Conservation (phyloP, 2,888 invertebrate genomes). For the Thecocarcelia acutangulata region DNA sequence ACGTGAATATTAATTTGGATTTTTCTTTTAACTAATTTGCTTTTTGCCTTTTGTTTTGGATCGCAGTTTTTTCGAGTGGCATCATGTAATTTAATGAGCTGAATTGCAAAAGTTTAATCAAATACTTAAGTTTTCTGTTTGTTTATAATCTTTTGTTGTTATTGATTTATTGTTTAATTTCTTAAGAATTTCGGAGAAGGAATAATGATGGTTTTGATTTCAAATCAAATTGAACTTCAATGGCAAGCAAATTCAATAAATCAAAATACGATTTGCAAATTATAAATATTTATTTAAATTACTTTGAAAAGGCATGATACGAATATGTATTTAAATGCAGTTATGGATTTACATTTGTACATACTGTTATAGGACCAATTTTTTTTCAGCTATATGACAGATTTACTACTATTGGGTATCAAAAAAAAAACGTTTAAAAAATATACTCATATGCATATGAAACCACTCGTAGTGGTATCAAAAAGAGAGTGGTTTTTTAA, state of each 20-base stretch:
- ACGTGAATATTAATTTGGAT: conserved; percentile 1
- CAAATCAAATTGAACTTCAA: conserved; percentile 48
- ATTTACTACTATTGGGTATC: too few species aligned
- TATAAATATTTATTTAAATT: neutral
- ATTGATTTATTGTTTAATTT: conserved; percentile 52
- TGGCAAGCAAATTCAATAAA: conserved; percentile 37
- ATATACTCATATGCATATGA: too few species aligned
- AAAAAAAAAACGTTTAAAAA: too few species aligned
- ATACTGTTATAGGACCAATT: too few species aligned
- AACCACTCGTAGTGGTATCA: too few species aligned
- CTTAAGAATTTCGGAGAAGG: conserved; percentile 28
- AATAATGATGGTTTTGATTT: conserved; percentile 45
- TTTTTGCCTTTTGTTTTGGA: neutral
- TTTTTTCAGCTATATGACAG: too few species aligned
- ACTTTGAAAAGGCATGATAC: neutral
- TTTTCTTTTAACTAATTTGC: conserved; percentile 16
- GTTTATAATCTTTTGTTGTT: conserved; percentile 14
- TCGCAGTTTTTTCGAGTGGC: conserved; percentile 8
- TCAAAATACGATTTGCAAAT: conserved; percentile 22
- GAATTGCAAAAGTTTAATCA: conserved; percentile 24
- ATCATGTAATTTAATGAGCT: conserved; percentile 47
- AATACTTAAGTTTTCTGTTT: conserved; percentile 33
- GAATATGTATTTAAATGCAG: too few species aligned
- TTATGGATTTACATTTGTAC: too few species aligned
- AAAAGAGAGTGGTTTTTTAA: too few species aligned